Conservation (phyloP, 92 coral and sea anemone species). For the Pocillopora meandrina region DNA sequence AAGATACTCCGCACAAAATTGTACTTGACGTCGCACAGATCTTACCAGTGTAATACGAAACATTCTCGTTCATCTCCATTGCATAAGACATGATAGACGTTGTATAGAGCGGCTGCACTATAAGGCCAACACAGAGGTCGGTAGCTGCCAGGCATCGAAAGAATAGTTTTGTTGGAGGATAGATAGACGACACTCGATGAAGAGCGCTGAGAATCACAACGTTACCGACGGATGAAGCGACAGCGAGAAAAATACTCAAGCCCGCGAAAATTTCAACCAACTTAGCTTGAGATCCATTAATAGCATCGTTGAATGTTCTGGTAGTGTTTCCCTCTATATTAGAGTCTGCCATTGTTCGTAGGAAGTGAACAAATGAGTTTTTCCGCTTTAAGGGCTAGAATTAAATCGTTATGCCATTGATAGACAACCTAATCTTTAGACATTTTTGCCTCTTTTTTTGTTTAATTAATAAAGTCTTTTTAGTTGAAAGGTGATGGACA, state of each 20-base stretch:
- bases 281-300: not conserved
- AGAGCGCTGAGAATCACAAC: not conserved
- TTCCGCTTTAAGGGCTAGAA: too few species aligned
- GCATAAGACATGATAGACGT: not conserved
- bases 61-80: not conserved
- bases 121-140: slow-evolving; percentile 7
- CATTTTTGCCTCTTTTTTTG: too few species aligned
- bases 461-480: too few species aligned
- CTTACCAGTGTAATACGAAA: not conserved
- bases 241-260: not conserved
- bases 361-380: not conserved
- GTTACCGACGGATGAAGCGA: not conserved
- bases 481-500: too few species aligned
- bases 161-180: slow-evolving; percentile 4
- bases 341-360: not conserved
- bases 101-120: not conserved
- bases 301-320: not conserved
- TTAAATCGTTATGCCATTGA: too few species aligned
- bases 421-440: too few species aligned
- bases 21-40: not conserved
- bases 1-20: slow-evolving; percentile 8
- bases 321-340: not conserved
- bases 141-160: slow-evolving; percentile 2
- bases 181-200: not conserved
- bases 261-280: not conserved